phyloP scores from a whole-genome alignment of 2,797 vertebrate species.

The Acridotheres tristis region DNA sequence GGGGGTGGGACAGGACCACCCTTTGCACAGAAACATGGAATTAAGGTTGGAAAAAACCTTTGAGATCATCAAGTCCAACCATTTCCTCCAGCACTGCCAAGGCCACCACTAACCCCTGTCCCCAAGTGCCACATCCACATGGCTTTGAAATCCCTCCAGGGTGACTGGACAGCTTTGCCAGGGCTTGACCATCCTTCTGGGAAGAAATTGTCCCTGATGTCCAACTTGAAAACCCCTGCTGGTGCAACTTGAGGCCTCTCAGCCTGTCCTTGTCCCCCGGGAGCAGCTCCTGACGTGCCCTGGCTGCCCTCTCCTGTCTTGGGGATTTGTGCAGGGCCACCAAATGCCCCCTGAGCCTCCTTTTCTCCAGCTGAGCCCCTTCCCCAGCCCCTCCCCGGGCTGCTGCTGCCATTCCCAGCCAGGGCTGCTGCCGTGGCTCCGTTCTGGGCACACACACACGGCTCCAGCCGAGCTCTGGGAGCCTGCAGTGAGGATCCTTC shows the following conservation, averaged over 20 bases:
- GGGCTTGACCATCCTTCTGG: not conserved
- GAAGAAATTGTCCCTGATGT: not conserved
- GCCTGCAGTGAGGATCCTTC: not conserved
- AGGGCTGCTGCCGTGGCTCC: not conserved
- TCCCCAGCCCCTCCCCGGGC: not conserved
- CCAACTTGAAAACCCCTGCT: not conserved
- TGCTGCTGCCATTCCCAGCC: not conserved
- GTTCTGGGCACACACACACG: fast-evolving
- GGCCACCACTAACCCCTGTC: not conserved
- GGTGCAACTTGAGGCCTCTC: fast-evolving
- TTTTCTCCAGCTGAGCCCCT: not conserved
- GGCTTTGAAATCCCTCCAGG: not conserved
- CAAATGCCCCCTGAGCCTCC: not conserved
- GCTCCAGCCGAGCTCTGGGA: not conserved
- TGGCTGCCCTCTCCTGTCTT: not conserved
- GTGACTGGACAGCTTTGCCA: not conserved
- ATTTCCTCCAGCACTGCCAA: not conserved
- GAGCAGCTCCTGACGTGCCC: not conserved
- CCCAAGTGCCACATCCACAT: not conserved
- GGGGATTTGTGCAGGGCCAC: not conserved
- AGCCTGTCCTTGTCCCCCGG: not conserved
- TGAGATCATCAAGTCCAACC: not conserved
- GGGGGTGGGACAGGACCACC: not conserved
- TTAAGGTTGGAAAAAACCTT: not conserved
- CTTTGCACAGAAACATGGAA: not conserved